Percentiles rank a stretch among this genome's conserved stretches.
Conservation (phyloP, 2,888 invertebrate species). For the Drosophila gaucha region DNA sequence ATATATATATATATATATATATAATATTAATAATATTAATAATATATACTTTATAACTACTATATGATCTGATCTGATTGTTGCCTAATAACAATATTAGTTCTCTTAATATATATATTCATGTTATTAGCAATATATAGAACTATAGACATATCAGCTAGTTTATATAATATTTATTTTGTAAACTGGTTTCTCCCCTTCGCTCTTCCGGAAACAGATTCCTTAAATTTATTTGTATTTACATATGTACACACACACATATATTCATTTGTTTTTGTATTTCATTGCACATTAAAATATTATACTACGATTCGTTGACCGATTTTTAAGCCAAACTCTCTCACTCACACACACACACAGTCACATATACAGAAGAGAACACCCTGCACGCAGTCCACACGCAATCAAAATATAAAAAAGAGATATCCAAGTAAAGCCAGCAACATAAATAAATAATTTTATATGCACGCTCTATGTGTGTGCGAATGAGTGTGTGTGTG, state of each 20-base stretch:
- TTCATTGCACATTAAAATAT: slow-evolving; percentile 15
- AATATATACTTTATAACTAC: no score
- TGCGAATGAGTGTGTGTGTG: slow-evolving; percentile 10
- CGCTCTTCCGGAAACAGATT: not conserved
- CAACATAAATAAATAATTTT: slow-evolving; percentile 70
- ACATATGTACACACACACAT: not conserved
- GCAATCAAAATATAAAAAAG: slow-evolving; percentile 63
- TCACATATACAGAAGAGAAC: slow-evolving; percentile 10
- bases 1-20: no score
- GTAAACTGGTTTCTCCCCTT: not conserved
- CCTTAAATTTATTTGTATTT: not conserved
- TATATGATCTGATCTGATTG: no score
- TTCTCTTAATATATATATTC: no score
- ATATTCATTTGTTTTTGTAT: slow-evolving; percentile 1
- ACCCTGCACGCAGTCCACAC: slow-evolving; percentile 22
- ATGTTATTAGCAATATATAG: no score
- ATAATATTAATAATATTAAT: no score
- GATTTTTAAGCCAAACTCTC: slow-evolving; percentile 36
- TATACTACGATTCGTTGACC: slow-evolving; percentile 33
- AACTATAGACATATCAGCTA: no score
- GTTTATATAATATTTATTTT: no score
- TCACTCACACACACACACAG: not conserved
- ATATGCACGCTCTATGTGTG: slow-evolving; percentile 28
- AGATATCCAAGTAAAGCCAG: slow-evolving; percentile 49
- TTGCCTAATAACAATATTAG: no score